Evolutionary conservation across 1,140 invertebrate species (phyloP), one percentile per base, ranked within the genome.

Genomic region (Bombus confusus): DNA sequence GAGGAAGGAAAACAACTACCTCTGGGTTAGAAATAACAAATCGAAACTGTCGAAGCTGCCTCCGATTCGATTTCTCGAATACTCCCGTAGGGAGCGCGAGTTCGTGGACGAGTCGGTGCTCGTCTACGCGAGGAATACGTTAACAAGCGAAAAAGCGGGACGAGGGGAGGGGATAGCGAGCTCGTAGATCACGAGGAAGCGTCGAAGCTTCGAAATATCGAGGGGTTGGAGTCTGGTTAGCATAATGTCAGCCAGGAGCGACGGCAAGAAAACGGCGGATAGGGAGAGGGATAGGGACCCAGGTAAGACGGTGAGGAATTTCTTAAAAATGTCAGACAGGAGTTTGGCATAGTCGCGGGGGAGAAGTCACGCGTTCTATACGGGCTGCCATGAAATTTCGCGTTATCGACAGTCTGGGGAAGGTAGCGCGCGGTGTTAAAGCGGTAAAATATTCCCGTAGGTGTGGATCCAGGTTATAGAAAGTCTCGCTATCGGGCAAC

Each of bases 311-410:
- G 88, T 88, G 90, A 80, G 90, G 92, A 93, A 93, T 93, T 94
- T 93, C 92, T 94, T 92, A 92, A 94, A 94, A 94, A 93, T 92
- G 93, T 94, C 93, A 93, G 91, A 91, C 89, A 88, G 89, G 71
- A 86, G 71, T 52, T 68, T 76, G 79, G 28, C 71, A 52, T 72
- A 82, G 47, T 66, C 74, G 34, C 59, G 68, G 74, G 57, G 73
- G 86, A 80, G 41, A 80, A 90, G 83, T 88, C 83, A 71, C 89
- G 80, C 76, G 75, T 76, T 88, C 85, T 88, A 85, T 83, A 78
- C 77, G 39, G 1, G 57, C 47, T 47, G 82, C 62, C 73, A 69
- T 91, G 90, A 91, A 90, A 91, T 88, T 90, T 76, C 89, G 69
- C 68, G 78, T 85, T 91, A 91, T 91, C 90, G 90, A 83, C 71